Percentiles rank a stretch among this genome's conserved stretches.
These are phyloP conservation scores for Microctenopoma stevenorrisi DNA, from an alignment of 2,797 vertebrate species.

Conservation along the genomic window DNA sequence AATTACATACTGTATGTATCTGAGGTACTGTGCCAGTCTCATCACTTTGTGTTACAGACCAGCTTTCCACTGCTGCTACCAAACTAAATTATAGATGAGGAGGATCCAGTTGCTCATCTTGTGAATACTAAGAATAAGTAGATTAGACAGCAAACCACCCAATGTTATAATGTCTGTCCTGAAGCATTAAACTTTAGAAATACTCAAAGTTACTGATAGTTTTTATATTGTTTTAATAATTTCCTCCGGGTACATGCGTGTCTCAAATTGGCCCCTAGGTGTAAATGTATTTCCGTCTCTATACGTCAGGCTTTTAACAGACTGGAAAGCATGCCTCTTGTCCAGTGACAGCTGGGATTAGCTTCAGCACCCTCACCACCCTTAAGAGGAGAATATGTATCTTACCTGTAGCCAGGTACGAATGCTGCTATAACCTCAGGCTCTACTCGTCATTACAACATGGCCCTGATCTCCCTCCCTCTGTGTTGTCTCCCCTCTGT, in stretches of 20 bases:
- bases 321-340: too few relatives aligned
- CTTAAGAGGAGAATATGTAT: not conserved
- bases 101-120: conserved; percentile 52
- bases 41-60: conserved; percentile 28
- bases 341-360: too few relatives aligned
- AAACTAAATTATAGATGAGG: conserved; percentile 78
- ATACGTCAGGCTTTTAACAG: too few relatives aligned
- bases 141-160: conserved; percentile 4
- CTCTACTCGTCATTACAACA: conserved; percentile 17
- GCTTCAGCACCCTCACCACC: too few relatives aligned
- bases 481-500: conserved; percentile 48
- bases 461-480: conserved; percentile 21
- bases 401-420: conserved; percentile 64
- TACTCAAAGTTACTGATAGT: too few relatives aligned
- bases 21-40: conserved; percentile 22
- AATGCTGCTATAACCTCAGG: conserved; percentile 13
- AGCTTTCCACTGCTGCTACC: conserved; percentile 65
- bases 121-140: conserved; percentile 25
- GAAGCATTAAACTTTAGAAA: too few relatives aligned
- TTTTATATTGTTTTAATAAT: too few relatives aligned
- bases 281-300: too few relatives aligned
- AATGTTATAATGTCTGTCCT: not conserved
- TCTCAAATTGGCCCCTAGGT: too few relatives aligned
- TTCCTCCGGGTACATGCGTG: too few relatives aligned
- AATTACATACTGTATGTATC: not conserved